Evolutionary conservation across 2,113 vertebrate species (phyloP).

Genomic region (Suricata suricatta): DNA sequence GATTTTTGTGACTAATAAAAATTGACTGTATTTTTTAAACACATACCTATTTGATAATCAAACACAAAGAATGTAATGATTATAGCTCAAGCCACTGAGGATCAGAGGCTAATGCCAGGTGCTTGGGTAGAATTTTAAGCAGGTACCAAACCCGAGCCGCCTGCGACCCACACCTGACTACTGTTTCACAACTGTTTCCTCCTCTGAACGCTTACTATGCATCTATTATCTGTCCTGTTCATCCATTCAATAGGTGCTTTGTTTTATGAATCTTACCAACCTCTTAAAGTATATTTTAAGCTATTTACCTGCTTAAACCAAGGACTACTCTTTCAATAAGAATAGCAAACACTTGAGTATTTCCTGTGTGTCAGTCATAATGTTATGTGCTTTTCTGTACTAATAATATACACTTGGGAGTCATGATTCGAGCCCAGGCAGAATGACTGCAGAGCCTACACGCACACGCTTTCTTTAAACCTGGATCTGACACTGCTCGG

Average conservation of each 20-base stretch:
- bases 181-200: not conserved
- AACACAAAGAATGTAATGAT: not conserved
- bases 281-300: not conserved
- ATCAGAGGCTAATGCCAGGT: not conserved
- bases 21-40: not conserved
- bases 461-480: not conserved
- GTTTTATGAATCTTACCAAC: not conserved
- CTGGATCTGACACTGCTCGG: not conserved
- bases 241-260: not conserved
- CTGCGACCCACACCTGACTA: not conserved
- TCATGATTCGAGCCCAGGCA: not conserved
- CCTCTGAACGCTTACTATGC: not conserved
- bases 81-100: not conserved
- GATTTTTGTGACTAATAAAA: constrained; percentile 28
- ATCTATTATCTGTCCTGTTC: not conserved
- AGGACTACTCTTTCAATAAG: not conserved
- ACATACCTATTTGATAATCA: not conserved
- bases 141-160: not conserved
- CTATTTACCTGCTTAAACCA: not conserved
- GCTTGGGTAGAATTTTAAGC: not conserved
- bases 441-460: not conserved
- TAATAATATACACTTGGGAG: not conserved
- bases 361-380: not conserved
- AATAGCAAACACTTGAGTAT: not conserved
- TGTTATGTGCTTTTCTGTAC: not conserved